Evolutionary conservation across 2,888 invertebrate species (phyloP), one percentile per base, ranked within the genome.

Genomic region (Conchocele bisecta): DNA sequence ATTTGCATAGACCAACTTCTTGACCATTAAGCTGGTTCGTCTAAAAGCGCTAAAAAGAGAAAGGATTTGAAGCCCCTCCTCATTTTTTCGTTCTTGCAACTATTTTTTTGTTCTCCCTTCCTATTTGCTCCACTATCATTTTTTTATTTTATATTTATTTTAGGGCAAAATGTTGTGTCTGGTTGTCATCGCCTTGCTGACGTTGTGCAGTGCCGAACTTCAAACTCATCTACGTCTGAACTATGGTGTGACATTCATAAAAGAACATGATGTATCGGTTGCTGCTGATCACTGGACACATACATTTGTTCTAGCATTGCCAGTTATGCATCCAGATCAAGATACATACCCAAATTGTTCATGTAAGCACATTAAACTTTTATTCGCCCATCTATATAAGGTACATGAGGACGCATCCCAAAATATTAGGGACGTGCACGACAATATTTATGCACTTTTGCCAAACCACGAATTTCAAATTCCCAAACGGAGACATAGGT

Each of bases 211-310:
- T n/a, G n/a, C n/a, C n/a, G n/a, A n/a, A n/a, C n/a, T n/a, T n/a
- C n/a, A n/a, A n/a, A n/a, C n/a, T n/a, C n/a, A n/a, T n/a, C n/a
- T n/a, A n/a, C n/a, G 37, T 2, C 29, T 57, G 31, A 57, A 57
- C 44, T 57, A 42, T 57, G 57, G 57, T 11, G 44, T 33, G 26
- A 29, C 44, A 3, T 57, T 57, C 22, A 26, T 31, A 29, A 41
- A 26, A 42, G 20, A 33, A 42, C 39, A 41, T 15, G 39, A 57
- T 7, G 29, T 57, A 24, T 57, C 41, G 11, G 7, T 28, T 13
- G 13, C 29, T 9, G 31, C 57, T 29, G 57, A 57, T 17, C 35
- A 57, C 28, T 57, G 29, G 57, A 57, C 41, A 2, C 57, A 57
- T 22, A 57, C 57, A n/a, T 57, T 20, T 28, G 44, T 57, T 28